Conservation (phyloP, 1,140 invertebrate genomes). For the Pachypsylla venusta region DNA sequence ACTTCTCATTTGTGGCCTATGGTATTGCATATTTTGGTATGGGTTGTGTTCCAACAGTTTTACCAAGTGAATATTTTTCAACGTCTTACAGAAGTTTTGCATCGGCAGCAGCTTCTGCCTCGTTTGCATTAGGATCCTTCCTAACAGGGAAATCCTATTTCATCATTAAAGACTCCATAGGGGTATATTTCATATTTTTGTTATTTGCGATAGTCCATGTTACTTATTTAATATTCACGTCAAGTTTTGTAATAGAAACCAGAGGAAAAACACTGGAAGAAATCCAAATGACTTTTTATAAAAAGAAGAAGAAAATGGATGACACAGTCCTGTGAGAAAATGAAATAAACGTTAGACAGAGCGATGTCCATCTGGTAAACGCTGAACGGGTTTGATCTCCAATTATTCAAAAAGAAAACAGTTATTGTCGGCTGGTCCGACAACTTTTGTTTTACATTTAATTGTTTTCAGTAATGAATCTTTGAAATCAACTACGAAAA, state of each 20-base stretch:
- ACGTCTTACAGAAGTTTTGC: constrained; percentile 24
- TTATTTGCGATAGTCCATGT: constrained; percentile 22
- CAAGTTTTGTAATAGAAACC: constrained; percentile 40
- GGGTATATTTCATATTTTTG: constrained; percentile 20
- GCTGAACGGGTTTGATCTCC: too few relatives aligned
- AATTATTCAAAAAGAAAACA: too few relatives aligned
- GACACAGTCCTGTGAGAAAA: too few relatives aligned
- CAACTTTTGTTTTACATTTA: too few relatives aligned
- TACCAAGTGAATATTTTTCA: constrained; percentile 25
- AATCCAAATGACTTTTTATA: constrained; percentile 41
- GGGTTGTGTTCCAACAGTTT: constrained; percentile 23
- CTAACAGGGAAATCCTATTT: constrained; percentile 22
- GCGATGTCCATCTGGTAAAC: too few relatives aligned
- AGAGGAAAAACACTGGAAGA: constrained; percentile 62
- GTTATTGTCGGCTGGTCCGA: too few relatives aligned
- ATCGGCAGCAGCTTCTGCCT: constrained; percentile 22
- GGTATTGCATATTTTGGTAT: constrained; percentile 18
- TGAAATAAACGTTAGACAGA: too few relatives aligned
- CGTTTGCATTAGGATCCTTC: constrained; percentile 21
- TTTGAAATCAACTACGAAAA: too few relatives aligned
- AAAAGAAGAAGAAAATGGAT: too few relatives aligned
- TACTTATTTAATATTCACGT: constrained; percentile 41
- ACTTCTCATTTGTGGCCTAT: background rate
- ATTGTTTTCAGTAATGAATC: too few relatives aligned
- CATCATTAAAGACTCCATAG: constrained; percentile 10